A percentile compares a stretch with the other conserved stretches of the same genome.
Evolutionary conservation across 53 echinoderm and acorn worm genomes (phyloP).

Genomic region (Apostichopus leukothele): DNA sequence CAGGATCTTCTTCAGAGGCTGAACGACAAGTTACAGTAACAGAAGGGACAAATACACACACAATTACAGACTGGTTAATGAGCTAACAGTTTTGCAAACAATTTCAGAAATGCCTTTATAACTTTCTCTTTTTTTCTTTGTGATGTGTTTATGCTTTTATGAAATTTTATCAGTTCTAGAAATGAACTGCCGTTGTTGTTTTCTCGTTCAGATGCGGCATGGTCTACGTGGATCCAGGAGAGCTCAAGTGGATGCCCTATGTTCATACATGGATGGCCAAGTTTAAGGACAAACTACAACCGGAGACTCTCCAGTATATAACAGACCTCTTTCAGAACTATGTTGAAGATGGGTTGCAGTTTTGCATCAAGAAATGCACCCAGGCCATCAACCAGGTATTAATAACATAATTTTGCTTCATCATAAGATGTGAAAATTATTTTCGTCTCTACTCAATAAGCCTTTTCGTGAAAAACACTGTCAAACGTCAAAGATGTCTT

Average conservation of each 20-base stretch:
- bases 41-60: too few relatives aligned
- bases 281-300: conserved; percentile 69
- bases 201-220: conserved; percentile 80
- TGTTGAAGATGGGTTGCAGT: conserved; percentile 86
- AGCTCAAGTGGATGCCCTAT: conserved; percentile 97
- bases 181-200: neutral
- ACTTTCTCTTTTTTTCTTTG: too few relatives aligned
- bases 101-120: too few relatives aligned
- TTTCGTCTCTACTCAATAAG: too few relatives aligned
- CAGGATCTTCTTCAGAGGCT: too few relatives aligned
- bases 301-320: conserved; percentile 78
- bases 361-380: conserved; percentile 66
- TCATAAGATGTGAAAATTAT: neutral
- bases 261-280: conserved; percentile 85
- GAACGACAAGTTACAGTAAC: too few relatives aligned
- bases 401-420: neutral
- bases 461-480: too few relatives aligned
- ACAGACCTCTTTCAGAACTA: conserved; percentile 82
- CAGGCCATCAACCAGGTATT: conserved; percentile 71
- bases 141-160: too few relatives aligned
- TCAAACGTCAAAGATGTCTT: too few relatives aligned
- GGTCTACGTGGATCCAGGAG: conserved; percentile 81
- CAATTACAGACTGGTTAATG: too few relatives aligned
- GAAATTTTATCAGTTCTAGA: neutral
- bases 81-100: too few relatives aligned